Evolutionary conservation across 2,888 invertebrate species (phyloP).

Genomic region (Drosophila formosana): DNA sequence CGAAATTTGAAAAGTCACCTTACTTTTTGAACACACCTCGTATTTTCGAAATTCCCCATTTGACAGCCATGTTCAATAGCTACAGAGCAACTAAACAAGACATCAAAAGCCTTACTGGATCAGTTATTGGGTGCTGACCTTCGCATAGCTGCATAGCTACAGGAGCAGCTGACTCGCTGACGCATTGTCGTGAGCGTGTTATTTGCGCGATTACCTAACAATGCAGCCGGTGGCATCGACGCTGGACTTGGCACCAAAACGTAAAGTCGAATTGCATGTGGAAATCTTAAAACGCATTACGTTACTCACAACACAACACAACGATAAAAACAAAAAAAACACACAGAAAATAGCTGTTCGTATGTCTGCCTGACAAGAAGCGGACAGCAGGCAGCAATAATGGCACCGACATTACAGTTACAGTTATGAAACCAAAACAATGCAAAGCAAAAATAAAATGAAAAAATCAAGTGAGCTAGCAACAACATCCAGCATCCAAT

Average conservation of each 20-base stretch:
- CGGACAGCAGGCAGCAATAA: constrained; percentile 50
- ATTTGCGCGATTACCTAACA: constrained; percentile 64
- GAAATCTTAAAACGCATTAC: constrained; percentile 74
- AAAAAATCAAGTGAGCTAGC: constrained; percentile 26
- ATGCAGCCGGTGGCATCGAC: constrained; percentile 26
- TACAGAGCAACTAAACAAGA: constrained; percentile 19
- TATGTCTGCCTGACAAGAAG: constrained; percentile 36
- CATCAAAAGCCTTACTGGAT: constrained; percentile 32
- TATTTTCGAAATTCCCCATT: constrained; percentile 7
- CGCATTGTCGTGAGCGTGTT: constrained; percentile 44
- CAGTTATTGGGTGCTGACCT: constrained; percentile 63
- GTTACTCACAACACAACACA: constrained; percentile 47
- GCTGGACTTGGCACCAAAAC: constrained; percentile 84
- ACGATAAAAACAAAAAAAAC: constrained; percentile 17
- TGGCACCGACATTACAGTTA: constrained; percentile 74
- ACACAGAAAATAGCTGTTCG: constrained; percentile 36
- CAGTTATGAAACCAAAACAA: constrained; percentile 75
- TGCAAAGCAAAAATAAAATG: constrained; percentile 31
- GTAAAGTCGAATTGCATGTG: constrained; percentile 68
- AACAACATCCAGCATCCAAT: constrained; percentile 51
- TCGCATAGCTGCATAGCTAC: constrained; percentile 64
- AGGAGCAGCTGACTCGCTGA: constrained; percentile 54
- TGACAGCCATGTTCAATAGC: constrained; percentile 23
- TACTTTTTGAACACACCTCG: too few species aligned
- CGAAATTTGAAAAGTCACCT: too few species aligned